phyloP scores from a whole-genome alignment of 2,888 invertebrate species.

The Bellardia bayeri region DNA sequence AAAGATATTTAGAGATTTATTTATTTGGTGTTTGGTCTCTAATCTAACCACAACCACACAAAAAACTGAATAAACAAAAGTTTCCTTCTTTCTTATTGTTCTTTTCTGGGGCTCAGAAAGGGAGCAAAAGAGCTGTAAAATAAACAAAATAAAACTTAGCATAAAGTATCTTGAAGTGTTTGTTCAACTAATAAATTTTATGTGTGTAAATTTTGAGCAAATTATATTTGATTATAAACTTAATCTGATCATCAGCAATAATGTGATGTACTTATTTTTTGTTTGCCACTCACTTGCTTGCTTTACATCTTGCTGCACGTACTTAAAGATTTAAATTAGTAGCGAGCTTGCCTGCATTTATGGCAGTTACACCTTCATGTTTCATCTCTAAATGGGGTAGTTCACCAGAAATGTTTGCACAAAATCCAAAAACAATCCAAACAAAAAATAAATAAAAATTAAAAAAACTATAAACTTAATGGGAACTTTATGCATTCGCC shows the following conservation, averaged over 20 bases:
- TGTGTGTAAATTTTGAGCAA: slow-evolving; percentile 55
- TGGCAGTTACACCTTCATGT: slow-evolving; percentile 35
- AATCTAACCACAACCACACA: slow-evolving; percentile 43
- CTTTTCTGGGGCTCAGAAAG: background rate
- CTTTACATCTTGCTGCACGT: background rate
- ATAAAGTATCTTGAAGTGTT: slow-evolving; percentile 18
- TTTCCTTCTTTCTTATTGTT: slow-evolving; percentile 10
- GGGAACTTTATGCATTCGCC: slow-evolving; percentile 66
- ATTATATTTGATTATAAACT: slow-evolving; percentile 66
- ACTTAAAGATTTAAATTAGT: slow-evolving; percentile 35
- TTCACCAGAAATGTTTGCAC: slow-evolving; percentile 51
- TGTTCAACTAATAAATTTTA: slow-evolving; percentile 49
- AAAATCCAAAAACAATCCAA: slow-evolving; percentile 32
- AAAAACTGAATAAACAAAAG: slow-evolving; percentile 22
- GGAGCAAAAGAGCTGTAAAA: slow-evolving; percentile 30
- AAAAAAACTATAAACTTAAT: slow-evolving; percentile 69
- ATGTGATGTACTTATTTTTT: background rate
- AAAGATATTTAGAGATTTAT: slow-evolving; percentile 34
- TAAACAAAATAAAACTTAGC: slow-evolving; percentile 48
- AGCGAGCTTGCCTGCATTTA: slow-evolving; percentile 6
- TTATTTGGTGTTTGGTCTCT: slow-evolving; percentile 5
- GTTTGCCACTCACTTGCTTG: slow-evolving; percentile 2
- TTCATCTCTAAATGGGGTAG: slow-evolving; percentile 51
- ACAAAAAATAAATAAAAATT: slow-evolving; percentile 20
- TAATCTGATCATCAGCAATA: slow-evolving; percentile 57